Evolutionary conservation across 35 echinoderm and acorn worm genomes (phyloP), one percentile per base, ranked within the genome.

Genomic region (Chiridota heheva): DNA sequence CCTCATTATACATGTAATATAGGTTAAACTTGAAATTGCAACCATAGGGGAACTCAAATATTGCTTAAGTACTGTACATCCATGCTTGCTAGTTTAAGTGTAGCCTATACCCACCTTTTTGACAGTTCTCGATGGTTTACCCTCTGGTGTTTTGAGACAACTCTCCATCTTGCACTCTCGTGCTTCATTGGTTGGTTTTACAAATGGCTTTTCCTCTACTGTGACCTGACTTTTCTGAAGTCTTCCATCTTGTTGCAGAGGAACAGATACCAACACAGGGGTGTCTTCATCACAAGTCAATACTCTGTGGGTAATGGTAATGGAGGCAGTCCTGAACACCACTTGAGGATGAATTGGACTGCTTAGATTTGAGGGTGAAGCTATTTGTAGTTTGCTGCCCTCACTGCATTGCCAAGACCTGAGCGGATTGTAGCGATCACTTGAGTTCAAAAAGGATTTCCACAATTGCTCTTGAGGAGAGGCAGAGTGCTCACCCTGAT

Each of bases 351-450:
- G 27, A 6, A 4, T 28, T 65, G 5, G 39, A 35, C 15, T 13
- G 61, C 12, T 10, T 65, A 35, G 61, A 8, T 3, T 60, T n/a
- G n/a, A n/a, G n/a, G n/a, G n/a, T n/a, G n/a, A n/a, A 20, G 58
- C 47, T 30, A 35, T 7, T 31, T 65, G 2, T 31, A 6, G 5
- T 12, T 22, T 22, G 22, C 10, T 10, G 47, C 47, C 47, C 10
- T 3, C 16, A 33, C 6, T 38, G 27, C 47, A 78, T 16, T 59
- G 57, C 48, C 73, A 78, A 35, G 48, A 47, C 57, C 60, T 78
- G 7, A 78, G 57, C 2, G 73, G 73, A 24, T 78, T 59, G 51
- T 78, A 78, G 6, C 48, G 73, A 59, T 78, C 73, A 36, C 31
- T 56, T 38, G 73, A 40, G 13, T 27, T 7, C 29, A 6, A 18